These are phyloP conservation scores for Venusia cambrica DNA, from an alignment of 2,888 invertebrate genomes.

Conservation along the genomic window DNA sequence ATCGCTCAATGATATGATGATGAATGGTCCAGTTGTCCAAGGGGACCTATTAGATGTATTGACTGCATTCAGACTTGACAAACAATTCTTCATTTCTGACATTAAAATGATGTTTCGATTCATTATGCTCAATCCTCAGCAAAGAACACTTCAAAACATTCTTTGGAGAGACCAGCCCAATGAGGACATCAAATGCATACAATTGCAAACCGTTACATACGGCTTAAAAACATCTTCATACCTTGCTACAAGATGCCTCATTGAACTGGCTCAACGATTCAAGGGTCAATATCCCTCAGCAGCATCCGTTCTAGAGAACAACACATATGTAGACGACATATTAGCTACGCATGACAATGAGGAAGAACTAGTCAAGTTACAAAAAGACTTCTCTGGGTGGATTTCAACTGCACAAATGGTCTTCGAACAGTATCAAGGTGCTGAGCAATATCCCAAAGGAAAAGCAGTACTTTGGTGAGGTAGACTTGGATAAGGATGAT, in stretches of 20 bases:
- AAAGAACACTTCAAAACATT: slow-evolving; percentile 17
- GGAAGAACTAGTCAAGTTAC: background rate
- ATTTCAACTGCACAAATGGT: slow-evolving; percentile 8
- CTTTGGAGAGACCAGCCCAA: slow-evolving; percentile 13
- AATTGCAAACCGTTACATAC: slow-evolving; percentile 11
- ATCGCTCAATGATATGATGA: slow-evolving; percentile 19
- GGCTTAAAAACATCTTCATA: slow-evolving; percentile 12
- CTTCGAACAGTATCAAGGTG: slow-evolving; percentile 1
- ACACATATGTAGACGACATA: slow-evolving; percentile 1
- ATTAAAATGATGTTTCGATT: slow-evolving; percentile 16
- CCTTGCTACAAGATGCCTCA: slow-evolving; percentile 19
- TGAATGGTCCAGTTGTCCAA: slow-evolving; percentile 26
- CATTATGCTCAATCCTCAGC: slow-evolving; percentile 7
- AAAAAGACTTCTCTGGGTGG: slow-evolving; percentile 1
- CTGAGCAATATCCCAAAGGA: background rate
- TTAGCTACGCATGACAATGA: background rate
- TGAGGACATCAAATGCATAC: slow-evolving; percentile 9
- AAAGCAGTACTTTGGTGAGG: slow-evolving; percentile 1
- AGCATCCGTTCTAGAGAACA: background rate
- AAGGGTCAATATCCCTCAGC: background rate
- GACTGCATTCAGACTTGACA: slow-evolving; percentile 12
- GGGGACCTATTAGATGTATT: slow-evolving; percentile 24
- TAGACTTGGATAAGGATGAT: slow-evolving; percentile 7
- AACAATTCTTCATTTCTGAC: slow-evolving; percentile 15
- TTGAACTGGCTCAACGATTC: slow-evolving; percentile 11